These are phyloP conservation scores for Chiroxiphia lanceolata DNA, from an alignment of 2,797 vertebrate species.

Conservation along the genomic window DNA sequence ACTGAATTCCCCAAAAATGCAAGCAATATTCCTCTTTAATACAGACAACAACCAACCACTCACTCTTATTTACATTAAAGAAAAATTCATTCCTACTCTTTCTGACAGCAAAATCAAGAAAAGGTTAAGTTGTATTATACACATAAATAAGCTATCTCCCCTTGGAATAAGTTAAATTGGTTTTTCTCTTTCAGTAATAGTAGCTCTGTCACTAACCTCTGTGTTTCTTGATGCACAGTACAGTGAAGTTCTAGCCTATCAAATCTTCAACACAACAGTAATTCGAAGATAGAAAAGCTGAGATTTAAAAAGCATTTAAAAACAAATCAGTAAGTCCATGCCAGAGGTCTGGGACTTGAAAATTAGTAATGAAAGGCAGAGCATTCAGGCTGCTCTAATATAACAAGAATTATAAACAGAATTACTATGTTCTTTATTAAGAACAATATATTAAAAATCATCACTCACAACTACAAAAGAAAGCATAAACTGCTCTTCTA, in stretches of 20 bases:
- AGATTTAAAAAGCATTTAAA: background rate
- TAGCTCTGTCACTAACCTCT: background rate
- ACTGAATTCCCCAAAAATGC: background rate
- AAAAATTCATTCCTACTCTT: background rate
- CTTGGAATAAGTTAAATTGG: background rate
- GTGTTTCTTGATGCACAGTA: background rate
- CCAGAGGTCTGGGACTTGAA: background rate
- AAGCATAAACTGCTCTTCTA: background rate
- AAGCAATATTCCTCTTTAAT: background rate
- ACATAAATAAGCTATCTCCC: background rate
- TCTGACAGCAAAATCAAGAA: background rate
- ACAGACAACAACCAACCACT: background rate
- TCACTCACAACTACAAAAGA: background rate
- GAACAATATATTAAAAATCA: background rate
- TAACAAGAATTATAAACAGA: background rate
- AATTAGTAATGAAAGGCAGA: constrained; percentile 5
- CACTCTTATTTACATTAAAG: background rate
- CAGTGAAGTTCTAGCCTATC: background rate
- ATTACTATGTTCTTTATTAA: background rate
- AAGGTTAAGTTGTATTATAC: background rate
- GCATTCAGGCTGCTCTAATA: background rate
- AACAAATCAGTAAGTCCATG: background rate
- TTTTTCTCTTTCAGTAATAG: background rate
- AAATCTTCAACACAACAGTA: background rate
- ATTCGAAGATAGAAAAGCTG: background rate